Evolutionary conservation across 2,113 vertebrate species (phyloP).

Genomic region (Actenoides lindsayi): DNA sequence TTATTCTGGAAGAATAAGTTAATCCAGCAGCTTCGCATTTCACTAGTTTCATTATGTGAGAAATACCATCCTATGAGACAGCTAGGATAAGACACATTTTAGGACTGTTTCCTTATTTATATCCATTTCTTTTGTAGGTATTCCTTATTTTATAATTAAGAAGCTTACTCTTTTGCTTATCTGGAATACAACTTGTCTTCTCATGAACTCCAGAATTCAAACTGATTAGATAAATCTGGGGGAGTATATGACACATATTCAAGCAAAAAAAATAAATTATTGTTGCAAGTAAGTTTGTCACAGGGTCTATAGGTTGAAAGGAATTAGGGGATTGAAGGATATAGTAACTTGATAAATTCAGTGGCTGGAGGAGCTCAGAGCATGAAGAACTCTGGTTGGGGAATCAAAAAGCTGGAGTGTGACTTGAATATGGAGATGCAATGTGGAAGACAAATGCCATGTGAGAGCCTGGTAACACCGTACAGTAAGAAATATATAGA

Average conservation of each 20-base stretch:
- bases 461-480: not conserved
- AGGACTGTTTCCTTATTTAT: not conserved
- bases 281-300: not conserved
- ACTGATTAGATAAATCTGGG: not conserved
- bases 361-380: not conserved
- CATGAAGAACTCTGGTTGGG: not conserved
- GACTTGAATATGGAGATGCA: not conserved
- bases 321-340: not conserved
- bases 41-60: not conserved
- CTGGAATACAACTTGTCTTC: not conserved
- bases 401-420: not conserved
- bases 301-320: not conserved
- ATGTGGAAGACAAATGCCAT: accelerated
- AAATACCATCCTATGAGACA: not conserved
- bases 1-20: not conserved
- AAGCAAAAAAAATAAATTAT: not conserved
- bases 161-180: not conserved
- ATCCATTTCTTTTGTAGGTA: not conserved
- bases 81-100: not conserved
- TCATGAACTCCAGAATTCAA: not conserved
- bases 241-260: not conserved
- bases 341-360: not conserved
- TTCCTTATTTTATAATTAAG: not conserved
- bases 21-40: not conserved
- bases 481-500: not conserved